These are phyloP conservation scores for Chalcis sispes DNA, from an alignment of 2,888 invertebrate species.

Conservation along the genomic window DNA sequence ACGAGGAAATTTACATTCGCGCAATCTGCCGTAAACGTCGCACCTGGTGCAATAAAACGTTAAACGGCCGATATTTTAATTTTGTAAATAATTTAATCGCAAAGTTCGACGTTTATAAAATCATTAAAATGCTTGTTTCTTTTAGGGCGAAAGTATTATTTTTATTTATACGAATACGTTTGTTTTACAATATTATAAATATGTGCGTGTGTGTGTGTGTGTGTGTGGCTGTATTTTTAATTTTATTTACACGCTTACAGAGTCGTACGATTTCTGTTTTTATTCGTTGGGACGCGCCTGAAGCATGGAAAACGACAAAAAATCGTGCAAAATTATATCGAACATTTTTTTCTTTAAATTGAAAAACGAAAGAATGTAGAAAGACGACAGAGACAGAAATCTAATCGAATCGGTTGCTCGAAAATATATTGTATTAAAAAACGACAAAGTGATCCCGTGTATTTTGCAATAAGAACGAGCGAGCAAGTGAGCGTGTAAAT, in stretches of 20 bases:
- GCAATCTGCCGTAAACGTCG: constrained; percentile 14
- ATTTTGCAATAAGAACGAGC: constrained; percentile 8
- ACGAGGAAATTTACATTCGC: not conserved
- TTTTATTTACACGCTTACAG: constrained; percentile 8
- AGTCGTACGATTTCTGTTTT: constrained; percentile 21
- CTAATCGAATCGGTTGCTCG: not conserved
- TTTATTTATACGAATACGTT: constrained; percentile 25
- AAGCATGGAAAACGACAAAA: no score
- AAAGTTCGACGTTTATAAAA: not conserved
- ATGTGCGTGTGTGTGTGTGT: no score
- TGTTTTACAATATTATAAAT: not conserved
- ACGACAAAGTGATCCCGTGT: not conserved
- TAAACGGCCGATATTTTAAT: constrained; percentile 25
- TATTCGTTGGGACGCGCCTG: constrained; percentile 1
- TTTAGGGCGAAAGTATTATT: constrained; percentile 53
- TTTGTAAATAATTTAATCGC: constrained; percentile 50
- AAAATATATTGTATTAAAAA: constrained; percentile 35
- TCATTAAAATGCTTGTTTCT: constrained; percentile 16
- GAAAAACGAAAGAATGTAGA: not conserved
- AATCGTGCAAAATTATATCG: no score
- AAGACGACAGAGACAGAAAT: constrained; percentile 1
- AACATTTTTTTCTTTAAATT: no score
- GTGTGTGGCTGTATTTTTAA: no score
- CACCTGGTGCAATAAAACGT: constrained; percentile 50
- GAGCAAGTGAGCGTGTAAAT: constrained; percentile 17